Evolutionary conservation across 64 coral and sea anemone species (phyloP).

Genomic region (Cladopsammia gracilis): DNA sequence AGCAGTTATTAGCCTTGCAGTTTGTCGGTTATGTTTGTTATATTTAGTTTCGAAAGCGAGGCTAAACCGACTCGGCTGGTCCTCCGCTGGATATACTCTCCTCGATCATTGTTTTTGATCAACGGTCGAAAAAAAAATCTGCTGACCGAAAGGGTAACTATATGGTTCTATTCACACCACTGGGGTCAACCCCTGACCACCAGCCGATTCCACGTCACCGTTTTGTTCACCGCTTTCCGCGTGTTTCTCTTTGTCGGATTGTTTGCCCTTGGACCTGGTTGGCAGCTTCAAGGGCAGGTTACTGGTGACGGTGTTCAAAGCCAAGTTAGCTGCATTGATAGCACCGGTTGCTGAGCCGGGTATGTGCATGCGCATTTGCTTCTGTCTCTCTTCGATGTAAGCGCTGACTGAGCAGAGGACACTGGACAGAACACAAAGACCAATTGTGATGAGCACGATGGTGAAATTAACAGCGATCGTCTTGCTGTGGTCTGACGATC

Average conservation of each 20-base stretch:
- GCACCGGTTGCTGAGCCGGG: conserved; percentile 1
- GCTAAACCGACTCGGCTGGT: too few relatives aligned
- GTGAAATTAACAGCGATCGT: conserved; percentile 86
- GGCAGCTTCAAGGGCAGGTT: conserved; percentile 14
- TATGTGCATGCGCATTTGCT: conserved; percentile 56
- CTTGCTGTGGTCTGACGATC: conserved; percentile 63
- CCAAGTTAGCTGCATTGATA: conserved; percentile 17
- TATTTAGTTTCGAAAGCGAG: too few relatives aligned
- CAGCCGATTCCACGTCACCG: background rate
- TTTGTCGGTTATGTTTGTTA: too few relatives aligned
- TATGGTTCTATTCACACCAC: background rate
- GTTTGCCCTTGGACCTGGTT: background rate
- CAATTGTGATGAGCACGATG: conserved; percentile 82
- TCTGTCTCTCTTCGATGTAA: conserved; percentile 93
- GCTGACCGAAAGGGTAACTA: background rate
- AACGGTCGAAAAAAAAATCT: background rate
- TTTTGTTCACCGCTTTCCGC: background rate
- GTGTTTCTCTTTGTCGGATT: background rate
- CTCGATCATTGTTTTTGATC: background rate
- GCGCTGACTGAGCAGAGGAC: conserved; percentile 91
- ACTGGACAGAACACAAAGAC: conserved; percentile 94
- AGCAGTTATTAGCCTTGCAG: too few relatives aligned
- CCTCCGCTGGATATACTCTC: too few relatives aligned
- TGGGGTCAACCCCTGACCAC: background rate
- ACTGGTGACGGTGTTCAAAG: conserved; percentile 31